Evolutionary conservation across 2,113 vertebrate species (phyloP), one percentile per base, ranked within the genome.

Genomic region (Poeciliopsis prolifica): DNA sequence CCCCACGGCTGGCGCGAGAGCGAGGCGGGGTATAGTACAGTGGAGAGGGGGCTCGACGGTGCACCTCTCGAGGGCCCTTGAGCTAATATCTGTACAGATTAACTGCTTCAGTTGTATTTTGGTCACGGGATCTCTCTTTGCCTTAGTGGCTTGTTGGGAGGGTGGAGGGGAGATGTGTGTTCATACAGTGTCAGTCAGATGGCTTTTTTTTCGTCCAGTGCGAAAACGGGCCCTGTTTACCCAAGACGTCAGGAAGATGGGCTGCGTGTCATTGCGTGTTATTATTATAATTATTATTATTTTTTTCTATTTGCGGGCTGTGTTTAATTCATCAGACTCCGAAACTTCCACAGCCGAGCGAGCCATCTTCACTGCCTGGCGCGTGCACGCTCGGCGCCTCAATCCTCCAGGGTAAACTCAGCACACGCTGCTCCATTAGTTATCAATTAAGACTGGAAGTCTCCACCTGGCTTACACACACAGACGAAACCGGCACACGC

Each of bases 381-480:
- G 63, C 61, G 63, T 68, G 72, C 26, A 82, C 66, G 75, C 76
- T 71, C 7, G 60, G 67, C 65, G 72, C 78, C 85, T 85, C 87
- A 83, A 83, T 88, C 82, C 93, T 92, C 93, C 79, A 70, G 93
- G 93, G 93, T 91, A 90, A 93, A 92, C 86, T 89, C 92, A 86
- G 90, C 91, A 91, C 93, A 94, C 77, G 82, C 90, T 83, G 92
- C 92, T 94, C 93, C 91, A 94, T 95, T 94, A 95, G 93, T 94
- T 95, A 95, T 95, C 94, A 95, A 94, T 95, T 95, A 94, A 90
- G 89, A 93, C 92, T 91, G 89, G 91, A 93, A 93, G 91, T 92
- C 91, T 93, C 90, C 92, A 94, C 93, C 93, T 94, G 93, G 91
- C 86, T 82, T 65, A 78, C 86, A 88, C 88, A 82, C 81, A 82